phyloP scores from a whole-genome alignment of 2,797 vertebrate species.

The Gobionotothen gibberifrons region DNA sequence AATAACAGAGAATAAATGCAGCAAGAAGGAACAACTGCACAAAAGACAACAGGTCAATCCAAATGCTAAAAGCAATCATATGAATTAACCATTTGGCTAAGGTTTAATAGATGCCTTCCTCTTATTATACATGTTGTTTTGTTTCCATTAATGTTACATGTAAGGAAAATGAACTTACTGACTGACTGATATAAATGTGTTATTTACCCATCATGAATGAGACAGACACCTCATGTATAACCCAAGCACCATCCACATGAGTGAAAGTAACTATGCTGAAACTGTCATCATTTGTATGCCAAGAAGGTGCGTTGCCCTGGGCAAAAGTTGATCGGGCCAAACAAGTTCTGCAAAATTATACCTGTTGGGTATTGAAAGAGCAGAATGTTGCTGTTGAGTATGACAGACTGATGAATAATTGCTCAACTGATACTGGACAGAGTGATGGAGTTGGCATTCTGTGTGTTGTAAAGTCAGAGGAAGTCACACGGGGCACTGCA shows the following conservation, averaged over 20 bases:
- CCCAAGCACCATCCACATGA: not conserved
- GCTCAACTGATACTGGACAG: constrained; percentile 37
- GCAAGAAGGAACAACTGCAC: not conserved
- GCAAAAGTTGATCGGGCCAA: constrained; percentile 44
- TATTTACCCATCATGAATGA: not conserved
- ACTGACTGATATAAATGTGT: not conserved
- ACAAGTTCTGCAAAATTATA: constrained; percentile 41
- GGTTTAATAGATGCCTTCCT: not conserved
- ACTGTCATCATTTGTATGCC: constrained; percentile 29
- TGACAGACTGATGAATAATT: constrained; percentile 45
- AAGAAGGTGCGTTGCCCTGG: not conserved
- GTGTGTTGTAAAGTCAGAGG: not conserved
- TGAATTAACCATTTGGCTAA: not conserved
- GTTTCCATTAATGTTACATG: not conserved
- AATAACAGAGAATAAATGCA: not conserved
- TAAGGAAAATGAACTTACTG: not conserved
- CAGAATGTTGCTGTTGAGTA: constrained; percentile 27
- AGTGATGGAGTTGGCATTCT: not conserved
- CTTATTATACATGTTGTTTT: not conserved
- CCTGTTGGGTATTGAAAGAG: constrained; percentile 38
- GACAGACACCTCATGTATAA: not conserved
- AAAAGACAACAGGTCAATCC: not conserved
- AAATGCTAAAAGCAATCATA: not conserved
- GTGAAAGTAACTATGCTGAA: constrained; percentile 12
- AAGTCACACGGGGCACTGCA: too few species aligned